phyloP scores from a whole-genome alignment of 2,113 vertebrate genomes.

The Delphinapterus leucas region DNA sequence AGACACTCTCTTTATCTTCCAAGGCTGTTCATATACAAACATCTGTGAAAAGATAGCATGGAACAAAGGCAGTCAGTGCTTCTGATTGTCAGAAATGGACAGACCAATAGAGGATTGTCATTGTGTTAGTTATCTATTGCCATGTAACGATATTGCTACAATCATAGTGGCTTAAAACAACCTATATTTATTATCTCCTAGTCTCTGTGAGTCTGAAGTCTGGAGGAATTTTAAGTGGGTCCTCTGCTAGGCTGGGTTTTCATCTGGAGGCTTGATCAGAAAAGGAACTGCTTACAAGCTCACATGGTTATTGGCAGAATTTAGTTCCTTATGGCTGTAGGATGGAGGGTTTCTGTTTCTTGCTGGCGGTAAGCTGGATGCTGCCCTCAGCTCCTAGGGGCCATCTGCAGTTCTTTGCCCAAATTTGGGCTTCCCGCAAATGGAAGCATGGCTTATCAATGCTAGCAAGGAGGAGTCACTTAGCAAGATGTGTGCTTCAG shows the following conservation, averaged over 20 bases:
- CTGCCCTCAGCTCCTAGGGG: neutral
- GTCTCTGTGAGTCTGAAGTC: neutral
- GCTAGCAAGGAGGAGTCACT: neutral
- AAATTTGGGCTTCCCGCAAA: neutral
- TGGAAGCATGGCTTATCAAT: neutral
- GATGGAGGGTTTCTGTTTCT: neutral
- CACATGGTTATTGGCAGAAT: neutral
- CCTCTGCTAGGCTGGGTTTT: no score
- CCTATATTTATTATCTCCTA: neutral
- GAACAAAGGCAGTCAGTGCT: neutral
- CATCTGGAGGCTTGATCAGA: no score
- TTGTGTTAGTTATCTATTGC: neutral
- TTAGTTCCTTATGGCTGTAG: neutral
- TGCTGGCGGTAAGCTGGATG: neutral
- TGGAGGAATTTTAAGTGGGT: no score
- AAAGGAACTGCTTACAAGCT: no score
- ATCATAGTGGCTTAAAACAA: neutral
- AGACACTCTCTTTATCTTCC: neutral
- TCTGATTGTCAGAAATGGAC: neutral
- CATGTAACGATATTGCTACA: neutral
- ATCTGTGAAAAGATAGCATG: rapidly evolving
- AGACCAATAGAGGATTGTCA: neutral
- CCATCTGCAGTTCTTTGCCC: no score
- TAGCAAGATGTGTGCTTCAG: neutral
- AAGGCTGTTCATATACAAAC: neutral